Base-by-base conservation (phyloP, 2,888 invertebrate genomes). In the Himalopsyche anomala region DNA sequence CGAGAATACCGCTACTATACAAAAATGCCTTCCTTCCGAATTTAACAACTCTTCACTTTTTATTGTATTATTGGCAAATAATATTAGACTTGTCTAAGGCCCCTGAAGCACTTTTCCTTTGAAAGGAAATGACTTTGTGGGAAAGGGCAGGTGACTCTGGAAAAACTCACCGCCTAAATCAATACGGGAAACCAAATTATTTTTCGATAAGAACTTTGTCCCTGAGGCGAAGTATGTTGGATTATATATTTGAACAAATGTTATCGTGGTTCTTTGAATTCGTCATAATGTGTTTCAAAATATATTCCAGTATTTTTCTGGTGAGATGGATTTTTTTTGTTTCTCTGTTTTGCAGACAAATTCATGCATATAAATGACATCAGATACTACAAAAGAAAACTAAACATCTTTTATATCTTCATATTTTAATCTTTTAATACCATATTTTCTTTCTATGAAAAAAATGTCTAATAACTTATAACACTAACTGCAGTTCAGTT, bases 151-250 rank as follows among this genome's bases (percentile, higher is more conserved):
- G 86, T 87, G 87, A 83, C 81, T 51, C 36, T 40, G 74, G 62
- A 80, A 36, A 82, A 86, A 81, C 86, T 85, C 86, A 36, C 62
- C 84, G 45, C 42, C 87, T 87, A 82, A 87, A 85, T 86, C 86
- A 87, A 87, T 87, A 87, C 85, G 84, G 82, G 81, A 86, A 86
- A 87, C 86, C 84, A 80, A 87, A 87, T 87, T 87, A 86, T 87
- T 85, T 87, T 85, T 83, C 86, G 86, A 86, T 86, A 86, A 86
- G 83, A 83, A 74, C 80, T 80, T 83, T 83, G 85, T 82, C 85
- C 81, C 82, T 82, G 62, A 81, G 84, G 84, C 84, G 81, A 81
- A 54, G 84, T 81, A 84, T 84, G 81, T 81, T 81, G 81, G 84
- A 84, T 84, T 84, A 84, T 84, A 69, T 84, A 81, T 84, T 81